Percentiles rank a stretch among this genome's conserved stretches.
phyloP scores from a whole-genome alignment of 2,888 invertebrate genomes.

The Silvanus unidentatus region DNA sequence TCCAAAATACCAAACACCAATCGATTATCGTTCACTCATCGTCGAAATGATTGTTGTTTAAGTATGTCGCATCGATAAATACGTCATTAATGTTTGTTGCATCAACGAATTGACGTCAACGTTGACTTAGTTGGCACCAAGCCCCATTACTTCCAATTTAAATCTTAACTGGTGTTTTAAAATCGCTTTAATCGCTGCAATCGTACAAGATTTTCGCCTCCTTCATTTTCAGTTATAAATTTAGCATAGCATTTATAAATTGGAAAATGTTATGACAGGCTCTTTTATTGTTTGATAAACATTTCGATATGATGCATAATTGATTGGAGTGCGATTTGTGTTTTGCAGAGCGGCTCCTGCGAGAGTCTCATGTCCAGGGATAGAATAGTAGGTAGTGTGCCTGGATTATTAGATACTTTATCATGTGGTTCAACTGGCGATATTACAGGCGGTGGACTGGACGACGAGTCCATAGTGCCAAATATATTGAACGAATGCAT shows the following conservation, averaged over 20 bases:
- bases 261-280: no score
- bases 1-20: no score
- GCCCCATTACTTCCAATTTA: slow-evolving; percentile 1
- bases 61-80: background rate
- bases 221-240: no score
- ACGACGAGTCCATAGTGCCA: slow-evolving; percentile 60
- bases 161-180: background rate
- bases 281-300: no score
- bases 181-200: no score
- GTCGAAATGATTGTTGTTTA: no score
- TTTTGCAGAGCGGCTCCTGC: slow-evolving; percentile 68
- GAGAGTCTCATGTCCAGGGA: slow-evolving; percentile 60
- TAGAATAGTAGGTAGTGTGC: slow-evolving; percentile 48
- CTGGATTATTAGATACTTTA: slow-evolving; percentile 44
- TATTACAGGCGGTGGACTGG: slow-evolving; percentile 44
- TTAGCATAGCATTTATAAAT: no score
- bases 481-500: slow-evolving; percentile 74
- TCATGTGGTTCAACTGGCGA: slow-evolving; percentile 45
- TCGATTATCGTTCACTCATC: no score
- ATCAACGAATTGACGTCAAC: slow-evolving; percentile 35
- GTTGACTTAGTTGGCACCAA: slow-evolving; percentile 31
- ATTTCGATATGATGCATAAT: background rate
- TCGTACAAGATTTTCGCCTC: no score
- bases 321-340: slow-evolving; percentile 2
- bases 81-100: slow-evolving; percentile 25